A percentile compares a stretch with the other conserved stretches of the same genome.
Evolutionary conservation across 2,113 vertebrate species (phyloP).

Genomic region (Corynorhinus townsendii): DNA sequence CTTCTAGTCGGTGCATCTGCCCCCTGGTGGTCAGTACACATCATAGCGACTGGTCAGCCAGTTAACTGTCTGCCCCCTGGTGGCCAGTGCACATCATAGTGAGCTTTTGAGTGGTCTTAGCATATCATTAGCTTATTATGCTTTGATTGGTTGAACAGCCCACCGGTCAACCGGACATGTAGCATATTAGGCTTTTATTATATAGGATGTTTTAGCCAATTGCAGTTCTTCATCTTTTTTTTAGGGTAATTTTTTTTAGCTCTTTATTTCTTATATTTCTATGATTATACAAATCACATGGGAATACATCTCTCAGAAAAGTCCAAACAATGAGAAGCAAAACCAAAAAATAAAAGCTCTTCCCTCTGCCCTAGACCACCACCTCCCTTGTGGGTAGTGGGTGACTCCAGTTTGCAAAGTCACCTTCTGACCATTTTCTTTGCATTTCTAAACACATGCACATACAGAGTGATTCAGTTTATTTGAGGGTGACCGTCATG

Average conservation of each 20-base stretch:
- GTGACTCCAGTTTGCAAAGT: rapidly evolving
- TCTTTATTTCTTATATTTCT: neutral
- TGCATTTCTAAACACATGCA: neutral
- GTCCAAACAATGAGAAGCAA: neutral
- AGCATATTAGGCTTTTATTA: too few species aligned
- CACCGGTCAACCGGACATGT: too few species aligned
- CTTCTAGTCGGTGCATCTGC: too few species aligned
- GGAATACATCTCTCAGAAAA: neutral
- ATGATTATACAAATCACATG: neutral
- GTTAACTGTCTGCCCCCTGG: too few species aligned
- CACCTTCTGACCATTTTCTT: neutral
- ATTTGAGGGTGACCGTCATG: neutral
- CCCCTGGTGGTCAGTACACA: too few species aligned
- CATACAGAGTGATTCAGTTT: neutral
- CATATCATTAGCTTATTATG: too few species aligned
- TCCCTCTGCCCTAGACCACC: neutral
- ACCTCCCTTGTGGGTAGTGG: neutral
- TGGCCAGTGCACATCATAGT: too few species aligned
- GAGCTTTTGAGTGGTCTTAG: too few species aligned
- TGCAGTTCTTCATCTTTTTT: neutral
- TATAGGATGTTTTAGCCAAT: neutral
- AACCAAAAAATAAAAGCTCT: neutral
- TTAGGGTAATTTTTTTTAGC: conserved; percentile 1
- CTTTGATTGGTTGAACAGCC: too few species aligned
- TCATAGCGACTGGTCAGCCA: too few species aligned